These are phyloP conservation scores for Epizoanthus scotinus DNA, from an alignment of 92 coral and sea anemone genomes.

Conservation along the genomic window DNA sequence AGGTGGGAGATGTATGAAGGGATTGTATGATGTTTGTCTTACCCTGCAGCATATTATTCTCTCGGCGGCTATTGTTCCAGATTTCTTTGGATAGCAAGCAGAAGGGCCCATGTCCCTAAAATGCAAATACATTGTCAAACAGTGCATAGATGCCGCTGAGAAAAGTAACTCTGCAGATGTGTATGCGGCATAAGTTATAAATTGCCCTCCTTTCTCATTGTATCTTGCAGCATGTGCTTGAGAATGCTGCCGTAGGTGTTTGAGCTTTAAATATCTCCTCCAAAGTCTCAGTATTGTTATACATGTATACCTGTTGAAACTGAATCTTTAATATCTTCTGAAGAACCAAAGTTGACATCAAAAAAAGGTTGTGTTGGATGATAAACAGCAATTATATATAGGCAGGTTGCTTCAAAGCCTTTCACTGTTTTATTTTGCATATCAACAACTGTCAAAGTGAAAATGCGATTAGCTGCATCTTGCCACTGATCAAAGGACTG, in stretches of 20 bases:
- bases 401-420: constrained; percentile 45
- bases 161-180: constrained; percentile 42
- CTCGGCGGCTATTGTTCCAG: constrained; percentile 49
- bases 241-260: constrained; percentile 22
- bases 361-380: constrained; percentile 35
- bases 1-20: constrained; percentile 44
- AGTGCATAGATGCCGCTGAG: constrained; percentile 38
- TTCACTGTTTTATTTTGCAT: constrained; percentile 23
- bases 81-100: background rate
- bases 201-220: constrained; percentile 41
- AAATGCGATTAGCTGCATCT: constrained; percentile 46
- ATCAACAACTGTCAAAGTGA: constrained; percentile 26
- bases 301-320: constrained; percentile 41
- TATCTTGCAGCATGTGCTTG: constrained; percentile 12
- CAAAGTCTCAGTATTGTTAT: constrained; percentile 41
- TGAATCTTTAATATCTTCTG: constrained; percentile 36
- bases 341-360: constrained; percentile 26
- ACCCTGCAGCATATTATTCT: constrained; percentile 35
- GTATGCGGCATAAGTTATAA: constrained; percentile 46
- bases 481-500: constrained; percentile 48
- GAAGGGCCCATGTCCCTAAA: constrained; percentile 12
- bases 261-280: constrained; percentile 27
- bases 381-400: constrained; percentile 40
- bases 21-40: constrained; percentile 40
- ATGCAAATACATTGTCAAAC: constrained; percentile 40